Evolutionary conservation across 2,888 invertebrate genomes (phyloP).

Genomic region (Adineta ricciae): DNA sequence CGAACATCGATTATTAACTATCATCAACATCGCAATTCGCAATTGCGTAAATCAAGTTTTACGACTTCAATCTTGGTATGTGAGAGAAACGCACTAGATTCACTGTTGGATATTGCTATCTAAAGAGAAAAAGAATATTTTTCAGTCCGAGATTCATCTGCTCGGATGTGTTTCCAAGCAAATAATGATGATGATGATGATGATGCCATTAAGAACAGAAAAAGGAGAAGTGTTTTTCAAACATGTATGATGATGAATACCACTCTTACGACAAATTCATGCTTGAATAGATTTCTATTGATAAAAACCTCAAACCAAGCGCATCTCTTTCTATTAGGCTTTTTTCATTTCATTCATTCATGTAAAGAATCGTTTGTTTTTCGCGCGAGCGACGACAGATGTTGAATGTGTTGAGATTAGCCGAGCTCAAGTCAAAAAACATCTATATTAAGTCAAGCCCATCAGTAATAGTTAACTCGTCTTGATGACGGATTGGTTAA

Average conservation of each 20-base stretch:
- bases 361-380: not conserved
- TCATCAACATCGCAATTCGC: not conserved
- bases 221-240: not conserved
- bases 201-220: not conserved
- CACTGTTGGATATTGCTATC: not conserved
- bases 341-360: not conserved
- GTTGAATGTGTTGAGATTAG: not conserved
- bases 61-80: conserved; percentile 11
- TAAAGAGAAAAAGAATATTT: not conserved
- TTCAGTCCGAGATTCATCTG: not conserved
- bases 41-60: conserved; percentile 21
- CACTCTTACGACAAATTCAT: not conserved
- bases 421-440: not conserved
- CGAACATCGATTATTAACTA: not conserved
- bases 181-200: not conserved
- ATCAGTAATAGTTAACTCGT: not conserved
- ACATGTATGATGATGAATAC: not conserved
- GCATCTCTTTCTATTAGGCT: not conserved
- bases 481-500: not conserved
- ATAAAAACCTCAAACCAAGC: not conserved
- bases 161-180: not conserved
- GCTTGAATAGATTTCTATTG: not conserved
- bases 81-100: not conserved
- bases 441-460: not conserved
- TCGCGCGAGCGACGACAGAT: not conserved